phyloP scores from a whole-genome alignment of 2,888 invertebrate genomes.

The Pseudococcus jackbeardsleyi region DNA sequence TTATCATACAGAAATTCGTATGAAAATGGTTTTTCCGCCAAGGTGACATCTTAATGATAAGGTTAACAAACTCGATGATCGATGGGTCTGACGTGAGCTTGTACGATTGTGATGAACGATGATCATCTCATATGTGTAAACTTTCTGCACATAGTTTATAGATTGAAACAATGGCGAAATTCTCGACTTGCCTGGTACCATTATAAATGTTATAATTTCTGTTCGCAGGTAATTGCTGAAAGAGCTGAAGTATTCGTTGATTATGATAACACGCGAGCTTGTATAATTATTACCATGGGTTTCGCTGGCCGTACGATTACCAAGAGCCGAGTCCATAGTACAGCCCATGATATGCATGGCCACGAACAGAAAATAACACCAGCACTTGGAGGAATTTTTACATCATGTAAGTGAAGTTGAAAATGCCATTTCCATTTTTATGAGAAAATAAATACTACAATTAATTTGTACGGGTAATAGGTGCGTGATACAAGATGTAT shows the following conservation, averaged over 20 bases:
- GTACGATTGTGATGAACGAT: neutral
- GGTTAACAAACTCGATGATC: constrained; percentile 15
- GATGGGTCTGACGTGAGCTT: neutral
- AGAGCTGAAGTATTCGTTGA: neutral
- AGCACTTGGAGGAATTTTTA: neutral
- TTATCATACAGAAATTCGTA: neutral
- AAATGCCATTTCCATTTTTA: constrained; percentile 31
- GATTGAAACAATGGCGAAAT: neutral
- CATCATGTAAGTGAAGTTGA: neutral
- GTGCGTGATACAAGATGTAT: neutral
- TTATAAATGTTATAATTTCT: neutral
- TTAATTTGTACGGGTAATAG: neutral
- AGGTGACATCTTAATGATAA: neutral
- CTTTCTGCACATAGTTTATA: neutral
- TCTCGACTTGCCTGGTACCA: neutral
- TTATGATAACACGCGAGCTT: constrained; percentile 12
- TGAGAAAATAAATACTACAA: constrained; percentile 33
- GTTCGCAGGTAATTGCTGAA: neutral
- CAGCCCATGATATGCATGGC: neutral
- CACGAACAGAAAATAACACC: no score
- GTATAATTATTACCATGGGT: neutral
- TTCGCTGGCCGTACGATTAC: neutral
- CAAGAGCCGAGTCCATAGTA: neutral
- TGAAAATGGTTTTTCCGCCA: neutral
- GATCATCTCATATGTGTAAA: neutral